phyloP scores from a whole-genome alignment of 1,140 invertebrate species.

The Drosophila bifasciata region DNA sequence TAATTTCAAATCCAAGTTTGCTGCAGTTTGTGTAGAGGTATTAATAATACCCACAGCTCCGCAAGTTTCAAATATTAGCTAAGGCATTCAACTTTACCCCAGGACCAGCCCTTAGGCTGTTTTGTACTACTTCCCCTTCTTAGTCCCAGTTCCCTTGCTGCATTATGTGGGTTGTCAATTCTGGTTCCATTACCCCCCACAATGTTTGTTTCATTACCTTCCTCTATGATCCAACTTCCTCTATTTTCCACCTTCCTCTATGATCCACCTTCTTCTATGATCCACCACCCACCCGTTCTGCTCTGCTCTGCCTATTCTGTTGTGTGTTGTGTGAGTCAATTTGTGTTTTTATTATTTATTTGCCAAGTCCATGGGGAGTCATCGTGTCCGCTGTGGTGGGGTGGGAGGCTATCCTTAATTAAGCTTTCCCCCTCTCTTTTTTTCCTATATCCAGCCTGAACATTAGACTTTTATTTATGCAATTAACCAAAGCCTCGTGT shows the following conservation, averaged over 20 bases:
- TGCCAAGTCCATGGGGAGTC: conserved; percentile 65
- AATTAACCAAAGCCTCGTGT: conserved; percentile 79
- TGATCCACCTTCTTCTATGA: too few relatives aligned
- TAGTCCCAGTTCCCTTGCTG: conserved; percentile 37
- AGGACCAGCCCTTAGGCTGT: too few relatives aligned
- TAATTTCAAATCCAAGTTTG: too few relatives aligned
- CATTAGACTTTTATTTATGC: conserved; percentile 71
- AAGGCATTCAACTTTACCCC: too few relatives aligned
- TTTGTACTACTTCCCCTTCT: too few relatives aligned
- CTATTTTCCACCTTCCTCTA: too few relatives aligned
- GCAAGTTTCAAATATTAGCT: too few relatives aligned
- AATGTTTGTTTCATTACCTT: conserved; percentile 31
- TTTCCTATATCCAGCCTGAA: conserved; percentile 8
- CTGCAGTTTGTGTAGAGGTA: too few relatives aligned
- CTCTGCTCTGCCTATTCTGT: conserved; percentile 5
- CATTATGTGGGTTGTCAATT: conserved; percentile 9
- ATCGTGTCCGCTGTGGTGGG: conserved; percentile 9
- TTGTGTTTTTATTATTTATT: conserved; percentile 81
- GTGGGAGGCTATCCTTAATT: conserved; percentile 61
- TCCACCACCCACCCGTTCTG: conserved; percentile 13
- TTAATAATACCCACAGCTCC: too few relatives aligned
- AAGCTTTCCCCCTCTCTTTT: conserved; percentile 33
- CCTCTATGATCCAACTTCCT: too few relatives aligned
- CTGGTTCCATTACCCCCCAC: conserved; percentile 14
- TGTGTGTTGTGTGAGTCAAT: conserved; percentile 73